Evolutionary conservation across 2,888 invertebrate species (phyloP), one percentile per base, ranked within the genome.

Genomic region (Tiliacea aurago): DNA sequence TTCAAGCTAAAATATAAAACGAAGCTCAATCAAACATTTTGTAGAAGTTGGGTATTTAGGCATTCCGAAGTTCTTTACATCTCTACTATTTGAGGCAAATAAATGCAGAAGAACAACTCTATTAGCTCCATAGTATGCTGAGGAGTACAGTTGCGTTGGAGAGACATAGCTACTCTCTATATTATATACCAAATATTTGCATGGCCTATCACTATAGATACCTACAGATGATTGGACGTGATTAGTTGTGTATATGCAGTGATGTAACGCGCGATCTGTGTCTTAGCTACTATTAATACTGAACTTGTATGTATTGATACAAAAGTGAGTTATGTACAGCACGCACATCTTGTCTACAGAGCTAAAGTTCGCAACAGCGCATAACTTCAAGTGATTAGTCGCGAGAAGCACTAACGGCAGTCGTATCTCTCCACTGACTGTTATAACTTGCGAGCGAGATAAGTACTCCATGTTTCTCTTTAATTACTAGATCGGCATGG

Each of bases 391-490:
- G 71, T 66, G 65, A 77, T 77, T 69, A 72, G 62, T 67, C 53
- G 61, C 41, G 23, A 13, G 18, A 37, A 66, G 53, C 53, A 69
- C 53, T 81, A 73, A 71, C 55, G n/a, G 61, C 53, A 53, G 18
- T 68, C 49, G 18, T 80, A 81, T 77, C 71, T 81, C 53, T 72
- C 56, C 53, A 28, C 70, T 58, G 76, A 62, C 82, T 61, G 68
- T 67, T 76, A 64, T 56, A 81, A 77, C 71, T 71, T 49, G 56
- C 11, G 62, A 37, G 64, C 13, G 37, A 63, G 67, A 76, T 76
- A 65, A 53, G 51, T 76, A 51, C 70, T 67, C 51, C 51, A 68
- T 76, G 77, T 80, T 76, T 81, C 77, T 71, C 61, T 81, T 71
- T 81, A 76, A 68, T 76, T 64, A 76, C 67, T 77, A 56, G 56